Evolutionary conservation across 1,140 invertebrate species (phyloP).

Genomic region (Rhopalosiphum maidis): DNA sequence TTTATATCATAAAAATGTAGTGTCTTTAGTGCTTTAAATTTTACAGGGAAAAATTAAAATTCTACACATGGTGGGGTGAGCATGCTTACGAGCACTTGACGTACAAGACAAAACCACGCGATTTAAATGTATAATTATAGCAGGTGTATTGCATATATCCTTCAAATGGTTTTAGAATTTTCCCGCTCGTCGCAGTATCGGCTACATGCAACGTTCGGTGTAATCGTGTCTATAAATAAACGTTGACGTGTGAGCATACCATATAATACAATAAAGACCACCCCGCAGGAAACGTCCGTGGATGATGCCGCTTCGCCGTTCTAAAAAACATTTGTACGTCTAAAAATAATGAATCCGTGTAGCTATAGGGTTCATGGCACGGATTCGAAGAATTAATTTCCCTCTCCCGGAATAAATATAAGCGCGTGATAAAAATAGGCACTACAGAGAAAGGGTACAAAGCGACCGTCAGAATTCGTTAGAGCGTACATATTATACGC

Average conservation of each 20-base stretch:
- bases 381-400: background rate
- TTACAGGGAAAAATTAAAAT: no score
- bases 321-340: background rate
- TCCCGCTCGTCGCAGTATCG: no score
- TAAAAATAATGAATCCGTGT: background rate
- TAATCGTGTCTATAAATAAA: background rate
- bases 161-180: no score
- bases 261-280: background rate
- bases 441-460: background rate
- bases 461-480: background rate
- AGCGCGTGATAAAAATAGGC: background rate
- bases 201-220: no score
- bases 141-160: no score
- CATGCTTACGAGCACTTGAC: no score
- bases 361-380: constrained; percentile 1
- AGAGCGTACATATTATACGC: background rate
- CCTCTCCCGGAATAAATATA: background rate
- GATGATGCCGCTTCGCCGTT: background rate
- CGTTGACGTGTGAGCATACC: background rate
- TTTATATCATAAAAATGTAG: no score
- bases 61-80: no score
- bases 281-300: background rate
- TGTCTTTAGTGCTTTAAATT: no score
- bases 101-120: no score
- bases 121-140: no score